Base-by-base conservation (phyloP, 2,888 invertebrate species). In the Aethes cnicana region DNA sequence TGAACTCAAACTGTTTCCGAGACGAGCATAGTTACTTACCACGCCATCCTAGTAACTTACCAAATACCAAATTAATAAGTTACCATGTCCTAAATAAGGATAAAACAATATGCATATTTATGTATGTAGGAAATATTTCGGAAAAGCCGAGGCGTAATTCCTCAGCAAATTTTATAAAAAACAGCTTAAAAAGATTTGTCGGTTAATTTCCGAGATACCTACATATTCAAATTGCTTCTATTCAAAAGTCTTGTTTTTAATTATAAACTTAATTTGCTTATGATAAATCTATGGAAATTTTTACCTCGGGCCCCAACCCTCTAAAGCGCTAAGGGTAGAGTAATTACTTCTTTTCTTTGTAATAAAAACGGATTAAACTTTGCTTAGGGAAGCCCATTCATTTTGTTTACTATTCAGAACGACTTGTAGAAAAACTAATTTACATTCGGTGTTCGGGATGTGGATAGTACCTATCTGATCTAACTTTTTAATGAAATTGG, bases 201-300 rank as follows among this genome's bases (percentile, higher is more conserved):
- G 20, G 32, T 46, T 44, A 33, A 46, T 52, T 39, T 50, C 37
- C 4, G 39, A 46, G 46, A 26, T 78, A 86, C 87, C 86, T 82
- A 85, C 85, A 87, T 87, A 88, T 89, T 89, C 74, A 87, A 88
- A 89, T 89, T 76, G 74, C 76, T 78, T 81, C 86, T 82, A 88
- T 84, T 86, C 87, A 88, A 82, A 87, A 88, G 83, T 87, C 84
- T 81, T 84, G 88, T 84, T 88, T 88, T 88, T 89, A 89, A 89
- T 89, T 89, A 89, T 87, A 88, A 88, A 88, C 85, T 88, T 88
- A 88, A 89, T 89, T 89, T 88, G 80, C 81, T 89, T 88, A 88
- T 88, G 88, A 88, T 89, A 89, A 89, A 88, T 88, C 88, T 88
- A 89, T 89, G 88, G 88, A 87, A 88, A 88, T 89, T 87, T 86